These are phyloP conservation scores for Hippocampus comes DNA, from an alignment of 2,113 vertebrate genomes.

Conservation along the genomic window DNA sequence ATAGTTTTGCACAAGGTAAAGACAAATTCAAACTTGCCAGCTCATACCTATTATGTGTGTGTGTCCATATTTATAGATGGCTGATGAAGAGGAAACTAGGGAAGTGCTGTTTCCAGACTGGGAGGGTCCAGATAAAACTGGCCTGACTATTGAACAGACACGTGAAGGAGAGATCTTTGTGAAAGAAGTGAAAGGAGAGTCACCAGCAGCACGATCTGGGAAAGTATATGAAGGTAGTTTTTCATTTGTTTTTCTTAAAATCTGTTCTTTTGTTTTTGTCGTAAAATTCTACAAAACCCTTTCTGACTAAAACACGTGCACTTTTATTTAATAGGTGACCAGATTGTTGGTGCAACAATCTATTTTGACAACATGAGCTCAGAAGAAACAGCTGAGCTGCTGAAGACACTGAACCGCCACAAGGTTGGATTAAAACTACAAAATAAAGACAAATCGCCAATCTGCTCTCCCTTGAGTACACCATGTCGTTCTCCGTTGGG, in stretches of 20 bases:
- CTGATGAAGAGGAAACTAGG: slow-evolving; percentile 83
- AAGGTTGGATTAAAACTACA: slow-evolving; percentile 89
- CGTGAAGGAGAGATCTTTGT: slow-evolving; percentile 82
- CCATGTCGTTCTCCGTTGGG: slow-evolving; percentile 78
- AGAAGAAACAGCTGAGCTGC: slow-evolving; percentile 82
- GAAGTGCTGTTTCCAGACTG: slow-evolving; percentile 89
- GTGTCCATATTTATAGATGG: slow-evolving; percentile 70
- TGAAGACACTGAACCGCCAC: slow-evolving; percentile 85
- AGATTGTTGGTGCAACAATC: slow-evolving; percentile 91
- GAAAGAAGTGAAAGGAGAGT: slow-evolving; percentile 83
- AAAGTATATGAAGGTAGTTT: slow-evolving; percentile 84
- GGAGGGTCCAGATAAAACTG: slow-evolving; percentile 85
- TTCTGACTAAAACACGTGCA: background rate
- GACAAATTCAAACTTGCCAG: background rate
- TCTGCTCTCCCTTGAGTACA: slow-evolving; percentile 74
- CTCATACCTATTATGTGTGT: background rate
- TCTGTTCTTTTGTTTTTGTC: background rate
- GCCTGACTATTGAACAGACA: slow-evolving; percentile 85
- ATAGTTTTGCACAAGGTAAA: slow-evolving; percentile 1
- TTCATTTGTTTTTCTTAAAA: background rate
- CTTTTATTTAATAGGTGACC: slow-evolving; percentile 77
- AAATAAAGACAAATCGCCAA: slow-evolving; percentile 83
- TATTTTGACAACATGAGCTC: slow-evolving; percentile 93
- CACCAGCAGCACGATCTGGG: slow-evolving; percentile 82
- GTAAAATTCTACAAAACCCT: background rate